Base-by-base conservation (phyloP, 2,113 vertebrate species). In the Struthidea cinerea region DNA sequence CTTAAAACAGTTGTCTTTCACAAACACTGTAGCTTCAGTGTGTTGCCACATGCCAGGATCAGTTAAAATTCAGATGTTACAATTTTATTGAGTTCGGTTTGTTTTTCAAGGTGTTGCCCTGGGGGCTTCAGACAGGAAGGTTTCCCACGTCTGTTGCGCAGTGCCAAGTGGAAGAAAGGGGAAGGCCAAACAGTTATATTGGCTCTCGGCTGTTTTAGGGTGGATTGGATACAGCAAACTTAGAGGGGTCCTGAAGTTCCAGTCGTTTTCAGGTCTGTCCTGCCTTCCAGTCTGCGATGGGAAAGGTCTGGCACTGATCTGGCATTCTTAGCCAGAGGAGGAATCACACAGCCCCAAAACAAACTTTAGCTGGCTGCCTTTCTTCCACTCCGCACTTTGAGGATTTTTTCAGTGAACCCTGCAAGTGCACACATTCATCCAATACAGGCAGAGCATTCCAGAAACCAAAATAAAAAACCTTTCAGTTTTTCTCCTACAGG, bases 221-320 rank as follows among this genome's bases (percentile, higher is more conserved):
- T 50, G 44, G 27, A 8, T 49, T 83, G 41, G 41, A 70, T 80
- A 18, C 12, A 65, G 32, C 24, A 75, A 52, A 13, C 16, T 47
- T 6, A 4, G 37, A 61, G 23, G 16, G 19, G 2, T 49, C 14
- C 22, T 61, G 52, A 44, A 35, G 14, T 78, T 89, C 26, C 30
- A 55, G 11, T 17, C 16, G 3, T 33, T 69, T 74, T 64, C 7
- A 18, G 7, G 11, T 27, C 22, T 56, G 7, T 75, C 26, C 42
- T 90, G 24, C 23, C 7, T 12, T 56, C 9, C 33, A 35, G 22
- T 70, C 44, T 68, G 19, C 0, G 0, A 6, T 2, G 4, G 35
- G 28, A 71, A 46, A n/a, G 26, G 13, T 69, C 47, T 82, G 79
- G 23, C 59, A 9, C 21, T 77, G 55, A 55, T 46, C 53, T 69